A percentile compares a stretch with the other conserved stretches of the same genome.
phyloP scores from a whole-genome alignment of 2,888 invertebrate species.

The Agelastica alni region DNA sequence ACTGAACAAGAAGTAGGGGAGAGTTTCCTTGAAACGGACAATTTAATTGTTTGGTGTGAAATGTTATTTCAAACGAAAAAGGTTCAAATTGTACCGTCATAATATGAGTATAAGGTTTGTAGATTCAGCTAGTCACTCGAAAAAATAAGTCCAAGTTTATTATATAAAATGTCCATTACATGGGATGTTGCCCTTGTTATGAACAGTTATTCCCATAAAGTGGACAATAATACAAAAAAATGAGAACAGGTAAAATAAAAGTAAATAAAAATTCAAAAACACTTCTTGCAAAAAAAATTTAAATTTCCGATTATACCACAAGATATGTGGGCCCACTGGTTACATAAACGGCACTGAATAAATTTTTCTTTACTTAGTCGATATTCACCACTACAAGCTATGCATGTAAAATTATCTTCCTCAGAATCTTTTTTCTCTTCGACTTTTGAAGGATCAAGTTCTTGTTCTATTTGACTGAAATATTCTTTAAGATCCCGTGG shows the following conservation, averaged over 20 bases:
- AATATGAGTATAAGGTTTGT: conserved; percentile 7
- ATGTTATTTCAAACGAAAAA: conserved; percentile 16
- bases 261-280: conserved; percentile 11
- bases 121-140: conserved; percentile 11
- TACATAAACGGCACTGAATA: conserved; percentile 9
- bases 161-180: conserved; percentile 21
- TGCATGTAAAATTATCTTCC: conserved; percentile 8
- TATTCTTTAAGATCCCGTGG: neutral
- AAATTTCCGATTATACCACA: conserved; percentile 17
- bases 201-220: conserved; percentile 16
- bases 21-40: conserved; percentile 18
- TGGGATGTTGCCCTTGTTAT: conserved; percentile 17
- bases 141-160: conserved; percentile 16
- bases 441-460: conserved; percentile 1
- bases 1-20: too few species aligned
- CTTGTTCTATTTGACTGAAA: conserved; percentile 3
- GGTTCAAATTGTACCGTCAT: conserved; percentile 7
- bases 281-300: conserved; percentile 11
- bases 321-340: conserved; percentile 14
- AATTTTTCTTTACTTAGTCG: conserved; percentile 13
- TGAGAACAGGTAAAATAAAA: conserved; percentile 10
- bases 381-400: conserved; percentile 2
- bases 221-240: conserved; percentile 13
- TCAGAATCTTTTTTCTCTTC: conserved; percentile 1
- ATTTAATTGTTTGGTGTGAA: conserved; percentile 15